Evolutionary conservation across 2,888 invertebrate species (phyloP).

Genomic region (Arrhopalites spinosus): DNA sequence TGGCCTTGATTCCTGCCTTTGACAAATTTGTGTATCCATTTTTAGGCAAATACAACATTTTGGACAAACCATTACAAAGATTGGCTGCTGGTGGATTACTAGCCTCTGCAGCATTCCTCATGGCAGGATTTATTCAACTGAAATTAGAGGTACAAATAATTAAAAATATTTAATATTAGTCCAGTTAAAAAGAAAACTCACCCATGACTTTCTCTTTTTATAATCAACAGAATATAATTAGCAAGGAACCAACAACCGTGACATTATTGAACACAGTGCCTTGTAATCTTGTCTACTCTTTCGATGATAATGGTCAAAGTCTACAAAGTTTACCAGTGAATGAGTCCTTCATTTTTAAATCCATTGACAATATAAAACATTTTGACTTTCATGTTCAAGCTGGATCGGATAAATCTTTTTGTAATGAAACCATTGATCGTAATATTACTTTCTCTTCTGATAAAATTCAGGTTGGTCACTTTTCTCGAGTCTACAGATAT

Average conservation of each 20-base stretch:
- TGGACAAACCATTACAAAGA: slow-evolving; percentile 61
- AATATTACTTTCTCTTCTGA: not conserved
- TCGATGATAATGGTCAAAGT: not conserved
- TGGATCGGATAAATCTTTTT: not conserved
- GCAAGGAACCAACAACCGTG: not conserved
- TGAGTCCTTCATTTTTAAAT: not conserved
- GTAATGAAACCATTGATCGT: not conserved
- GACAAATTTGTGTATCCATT: slow-evolving; percentile 61
- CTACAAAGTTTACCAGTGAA: not conserved
- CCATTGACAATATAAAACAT: not conserved
- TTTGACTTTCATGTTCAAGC: not conserved
- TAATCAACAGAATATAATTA: not conserved
- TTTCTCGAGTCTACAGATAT: no score
- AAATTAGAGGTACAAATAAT: slow-evolving; percentile 58
- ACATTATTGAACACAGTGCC: not conserved
- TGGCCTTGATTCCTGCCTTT: slow-evolving; percentile 61
- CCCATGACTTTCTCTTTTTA: not conserved
- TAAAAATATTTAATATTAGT: not conserved
- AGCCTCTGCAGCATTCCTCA: slow-evolving; percentile 62
- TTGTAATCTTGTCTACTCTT: not conserved
- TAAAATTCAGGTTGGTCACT: slow-evolving; percentile 68
- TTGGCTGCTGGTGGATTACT: slow-evolving; percentile 63
- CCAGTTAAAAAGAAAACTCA: not conserved
- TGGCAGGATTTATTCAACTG: slow-evolving; percentile 62
- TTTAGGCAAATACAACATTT: slow-evolving; percentile 54